These are phyloP conservation scores for Cephalopterus ornatus DNA, from an alignment of 2,113 vertebrate species.

Conservation along the genomic window DNA sequence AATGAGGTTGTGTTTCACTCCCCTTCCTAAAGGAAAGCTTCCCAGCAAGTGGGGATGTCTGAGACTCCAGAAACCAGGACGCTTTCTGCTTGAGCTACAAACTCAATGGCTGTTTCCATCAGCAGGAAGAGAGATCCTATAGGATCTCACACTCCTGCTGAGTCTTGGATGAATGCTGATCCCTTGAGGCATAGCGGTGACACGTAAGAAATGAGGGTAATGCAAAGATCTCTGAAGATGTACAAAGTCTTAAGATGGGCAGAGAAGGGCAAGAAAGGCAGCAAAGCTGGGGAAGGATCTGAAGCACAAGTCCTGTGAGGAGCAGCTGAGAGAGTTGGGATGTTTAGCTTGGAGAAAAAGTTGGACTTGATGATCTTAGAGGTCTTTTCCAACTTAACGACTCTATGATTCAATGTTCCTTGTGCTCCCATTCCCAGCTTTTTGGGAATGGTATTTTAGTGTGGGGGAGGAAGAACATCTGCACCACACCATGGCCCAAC, in stretches of 20 bases:
- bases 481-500: background rate
- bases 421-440: background rate
- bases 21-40: background rate
- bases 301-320: background rate
- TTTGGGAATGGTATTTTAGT: background rate
- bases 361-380: background rate
- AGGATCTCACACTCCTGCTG: background rate
- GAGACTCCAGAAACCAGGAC: background rate
- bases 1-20: background rate
- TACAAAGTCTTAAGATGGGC: background rate
- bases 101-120: background rate
- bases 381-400: background rate
- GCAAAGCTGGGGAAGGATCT: background rate
- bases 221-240: background rate
- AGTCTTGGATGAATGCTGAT: accelerated
- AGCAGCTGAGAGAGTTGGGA: background rate
- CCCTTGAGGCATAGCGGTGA: background rate
- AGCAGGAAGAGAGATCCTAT: background rate
- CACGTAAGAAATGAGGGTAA: background rate
- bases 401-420: background rate
- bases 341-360: background rate
- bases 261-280: background rate
- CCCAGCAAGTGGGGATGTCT: background rate
- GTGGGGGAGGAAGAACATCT: background rate
- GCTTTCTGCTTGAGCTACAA: background rate